A percentile compares a stretch with the other conserved stretches of the same genome.
phyloP scores from a whole-genome alignment of 2,113 vertebrate genomes.

The Phalacrocorax aristotelis region DNA sequence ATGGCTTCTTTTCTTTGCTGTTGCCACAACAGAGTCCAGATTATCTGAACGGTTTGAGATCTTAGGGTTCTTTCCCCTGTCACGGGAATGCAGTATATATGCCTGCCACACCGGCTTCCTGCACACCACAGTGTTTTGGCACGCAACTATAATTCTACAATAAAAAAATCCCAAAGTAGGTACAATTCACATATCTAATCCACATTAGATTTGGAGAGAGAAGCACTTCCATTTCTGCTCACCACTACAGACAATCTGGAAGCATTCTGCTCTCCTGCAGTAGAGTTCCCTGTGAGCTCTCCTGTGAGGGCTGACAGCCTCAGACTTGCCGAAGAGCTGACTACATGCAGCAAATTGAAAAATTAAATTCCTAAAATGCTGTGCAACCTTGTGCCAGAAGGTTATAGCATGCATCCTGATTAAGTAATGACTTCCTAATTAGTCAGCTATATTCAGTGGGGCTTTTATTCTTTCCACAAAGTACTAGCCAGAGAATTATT shows the following conservation, averaged over 20 bases:
- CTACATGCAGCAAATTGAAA: background rate
- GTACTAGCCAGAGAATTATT: background rate
- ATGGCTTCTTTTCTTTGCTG: background rate
- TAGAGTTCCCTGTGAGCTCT: background rate
- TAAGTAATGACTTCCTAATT: background rate
- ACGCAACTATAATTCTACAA: background rate
- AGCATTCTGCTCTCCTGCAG: background rate
- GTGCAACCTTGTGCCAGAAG: background rate
- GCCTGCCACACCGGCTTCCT: background rate
- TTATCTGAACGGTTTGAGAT: background rate
- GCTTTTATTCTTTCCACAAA: background rate
- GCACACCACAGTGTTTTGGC: background rate
- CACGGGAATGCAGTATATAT: background rate
- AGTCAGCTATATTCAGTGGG: background rate
- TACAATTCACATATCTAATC: background rate
- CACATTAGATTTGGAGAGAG: background rate
- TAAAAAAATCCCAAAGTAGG: background rate
- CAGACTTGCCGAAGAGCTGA: background rate
- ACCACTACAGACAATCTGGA: background rate
- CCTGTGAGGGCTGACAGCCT: background rate
- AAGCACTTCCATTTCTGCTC: background rate
- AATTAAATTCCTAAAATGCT: background rate
- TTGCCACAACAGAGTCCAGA: background rate
- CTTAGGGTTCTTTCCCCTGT: background rate
- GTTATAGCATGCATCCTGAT: background rate